These are phyloP conservation scores for Eurytemora carolleeae DNA, from an alignment of 1,140 invertebrate genomes.

Conservation along the genomic window DNA sequence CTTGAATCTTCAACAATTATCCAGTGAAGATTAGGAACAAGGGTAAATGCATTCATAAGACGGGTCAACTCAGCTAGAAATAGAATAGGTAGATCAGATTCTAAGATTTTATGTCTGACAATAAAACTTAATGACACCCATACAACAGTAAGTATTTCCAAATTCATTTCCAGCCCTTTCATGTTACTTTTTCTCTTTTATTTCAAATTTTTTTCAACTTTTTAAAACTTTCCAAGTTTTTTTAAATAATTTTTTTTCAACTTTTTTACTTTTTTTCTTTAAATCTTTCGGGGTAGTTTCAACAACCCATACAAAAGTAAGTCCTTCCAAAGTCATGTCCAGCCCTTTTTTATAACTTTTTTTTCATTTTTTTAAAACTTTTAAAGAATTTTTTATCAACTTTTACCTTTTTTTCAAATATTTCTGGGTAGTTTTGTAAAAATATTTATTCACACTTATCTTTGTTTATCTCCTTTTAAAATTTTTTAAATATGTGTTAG, in stretches of 20 bases:
- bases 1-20: constrained; percentile 76
- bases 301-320: too few relatives aligned
- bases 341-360: too few relatives aligned
- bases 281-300: too few relatives aligned
- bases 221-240: not conserved
- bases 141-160: not conserved
- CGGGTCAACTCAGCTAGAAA: constrained; percentile 26
- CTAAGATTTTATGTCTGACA: not conserved
- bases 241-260: not conserved
- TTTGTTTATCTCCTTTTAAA: too few relatives aligned
- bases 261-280: not conserved
- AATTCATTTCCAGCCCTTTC: not conserved
- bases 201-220: not conserved
- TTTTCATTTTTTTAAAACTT: too few relatives aligned
- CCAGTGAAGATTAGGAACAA: constrained; percentile 82
- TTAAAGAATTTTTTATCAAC: too few relatives aligned
- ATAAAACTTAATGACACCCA: not conserved
- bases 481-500: not conserved
- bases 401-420: too few relatives aligned
- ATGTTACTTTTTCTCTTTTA: not conserved
- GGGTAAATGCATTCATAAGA: constrained; percentile 66
- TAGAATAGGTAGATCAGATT: constrained; percentile 11
- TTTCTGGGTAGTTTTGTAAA: too few relatives aligned
- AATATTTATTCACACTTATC: too few relatives aligned
- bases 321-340: too few relatives aligned